Evolutionary conservation across 1,140 invertebrate genomes (phyloP).

Genomic region (Homalodisca vitripennis): DNA sequence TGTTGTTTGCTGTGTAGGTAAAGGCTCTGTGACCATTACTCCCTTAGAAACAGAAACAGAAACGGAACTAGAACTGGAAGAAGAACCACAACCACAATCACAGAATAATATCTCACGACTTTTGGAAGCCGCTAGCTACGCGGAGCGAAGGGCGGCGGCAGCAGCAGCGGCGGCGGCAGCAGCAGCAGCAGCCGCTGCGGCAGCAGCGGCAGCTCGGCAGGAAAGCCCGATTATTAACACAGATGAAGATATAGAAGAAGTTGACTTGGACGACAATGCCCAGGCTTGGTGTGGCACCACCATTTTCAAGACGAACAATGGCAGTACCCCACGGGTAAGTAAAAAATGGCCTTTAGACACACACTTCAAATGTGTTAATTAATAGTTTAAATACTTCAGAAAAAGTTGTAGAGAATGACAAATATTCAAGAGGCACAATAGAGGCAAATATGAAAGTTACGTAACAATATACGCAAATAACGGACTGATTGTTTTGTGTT

Average conservation of each 20-base stretch:
- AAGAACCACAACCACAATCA: no score
- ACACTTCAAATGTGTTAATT: no score
- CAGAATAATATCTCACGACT: slow-evolving; percentile 36
- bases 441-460: no score
- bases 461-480: no score
- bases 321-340: no score
- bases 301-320: slow-evolving; percentile 16
- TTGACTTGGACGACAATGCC: not conserved
- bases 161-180: slow-evolving; percentile 7
- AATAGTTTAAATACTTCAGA: no score
- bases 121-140: slow-evolving; percentile 38
- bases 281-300: slow-evolving; percentile 27
- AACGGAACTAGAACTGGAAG: no score
- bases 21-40: slow-evolving; percentile 1
- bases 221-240: not conserved
- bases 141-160: slow-evolving; percentile 28
- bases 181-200: no score
- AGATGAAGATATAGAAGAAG: slow-evolving; percentile 20
- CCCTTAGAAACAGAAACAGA: not conserved
- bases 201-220: slow-evolving; percentile 8
- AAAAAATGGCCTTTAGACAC: no score
- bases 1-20: not conserved
- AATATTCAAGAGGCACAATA: no score
- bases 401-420: no score
- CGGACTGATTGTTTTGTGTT: no score